phyloP scores from a whole-genome alignment of 2,113 vertebrate species.

The Chionomys nivalis region DNA sequence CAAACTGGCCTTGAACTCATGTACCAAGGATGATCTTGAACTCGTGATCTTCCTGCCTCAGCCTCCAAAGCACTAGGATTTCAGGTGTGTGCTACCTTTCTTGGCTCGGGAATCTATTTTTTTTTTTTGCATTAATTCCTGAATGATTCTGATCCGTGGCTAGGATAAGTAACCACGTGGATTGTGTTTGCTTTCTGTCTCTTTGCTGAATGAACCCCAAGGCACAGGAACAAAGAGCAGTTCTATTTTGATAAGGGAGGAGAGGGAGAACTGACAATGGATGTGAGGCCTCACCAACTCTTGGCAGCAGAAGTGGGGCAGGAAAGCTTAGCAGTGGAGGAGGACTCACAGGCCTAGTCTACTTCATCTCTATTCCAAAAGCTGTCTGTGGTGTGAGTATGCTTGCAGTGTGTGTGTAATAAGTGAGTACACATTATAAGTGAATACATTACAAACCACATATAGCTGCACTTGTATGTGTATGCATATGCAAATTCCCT shows the following conservation, averaged over 20 bases:
- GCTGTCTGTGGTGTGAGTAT: background rate
- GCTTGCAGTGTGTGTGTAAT: background rate
- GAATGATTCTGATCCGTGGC: background rate
- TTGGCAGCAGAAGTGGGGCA: background rate
- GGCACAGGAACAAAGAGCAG: background rate
- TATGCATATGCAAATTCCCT: background rate
- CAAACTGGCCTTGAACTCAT: background rate
- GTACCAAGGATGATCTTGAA: background rate
- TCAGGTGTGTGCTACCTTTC: background rate
- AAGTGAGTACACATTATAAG: background rate
- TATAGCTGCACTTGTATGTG: background rate
- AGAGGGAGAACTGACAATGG: background rate
- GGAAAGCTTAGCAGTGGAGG: background rate
- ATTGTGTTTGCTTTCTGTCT: conserved; percentile 46
- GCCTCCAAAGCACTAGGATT: background rate
- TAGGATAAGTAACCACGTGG: background rate
- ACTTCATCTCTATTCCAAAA: conserved; percentile 7
- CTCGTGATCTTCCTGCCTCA: background rate
- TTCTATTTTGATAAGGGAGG: background rate
- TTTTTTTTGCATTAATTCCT: background rate
- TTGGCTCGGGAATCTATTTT: background rate
- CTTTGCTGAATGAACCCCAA: background rate
- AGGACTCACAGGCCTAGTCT: background rate
- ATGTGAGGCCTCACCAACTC: background rate
- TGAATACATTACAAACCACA: background rate